A percentile compares a stretch with the other conserved stretches of the same genome.
These are phyloP conservation scores for Patella caerulea DNA, from an alignment of 2,888 invertebrate genomes.

Conservation along the genomic window DNA sequence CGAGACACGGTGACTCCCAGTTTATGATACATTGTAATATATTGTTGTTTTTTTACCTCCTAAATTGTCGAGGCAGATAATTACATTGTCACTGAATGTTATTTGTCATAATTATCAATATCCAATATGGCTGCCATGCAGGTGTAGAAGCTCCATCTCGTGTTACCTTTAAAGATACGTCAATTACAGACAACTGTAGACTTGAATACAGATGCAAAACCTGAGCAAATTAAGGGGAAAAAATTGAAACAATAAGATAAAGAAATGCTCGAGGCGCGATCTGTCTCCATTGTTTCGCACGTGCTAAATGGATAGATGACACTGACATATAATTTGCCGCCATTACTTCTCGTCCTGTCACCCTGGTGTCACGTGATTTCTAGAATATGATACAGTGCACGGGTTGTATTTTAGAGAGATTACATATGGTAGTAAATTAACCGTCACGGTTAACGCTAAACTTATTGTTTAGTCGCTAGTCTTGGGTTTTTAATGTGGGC, in stretches of 20 bases:
- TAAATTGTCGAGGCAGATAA: no score
- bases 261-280: neutral
- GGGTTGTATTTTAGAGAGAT: no score
- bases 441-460: no score
- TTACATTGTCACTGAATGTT: no score
- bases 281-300: neutral
- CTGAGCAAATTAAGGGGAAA: neutral
- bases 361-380: neutral
- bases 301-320: conserved; percentile 7
- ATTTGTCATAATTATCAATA: neutral
- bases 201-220: conserved; percentile 2
- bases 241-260: neutral
- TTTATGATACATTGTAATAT: no score
- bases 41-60: no score
- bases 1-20: no score
- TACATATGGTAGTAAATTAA: no score
- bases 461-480: no score
- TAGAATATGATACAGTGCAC: no score
- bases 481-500: no score
- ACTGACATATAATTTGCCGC: conserved; percentile 8
- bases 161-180: neutral
- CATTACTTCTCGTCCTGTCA: conserved; percentile 1
- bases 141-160: conserved; percentile 5
- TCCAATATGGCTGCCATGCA: conserved; percentile 10
- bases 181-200: conserved; percentile 5